Evolutionary conservation across 64 coral and sea anemone genomes (phyloP), one percentile per base, ranked within the genome.

Genomic region (Cladopsammia gracilis): DNA sequence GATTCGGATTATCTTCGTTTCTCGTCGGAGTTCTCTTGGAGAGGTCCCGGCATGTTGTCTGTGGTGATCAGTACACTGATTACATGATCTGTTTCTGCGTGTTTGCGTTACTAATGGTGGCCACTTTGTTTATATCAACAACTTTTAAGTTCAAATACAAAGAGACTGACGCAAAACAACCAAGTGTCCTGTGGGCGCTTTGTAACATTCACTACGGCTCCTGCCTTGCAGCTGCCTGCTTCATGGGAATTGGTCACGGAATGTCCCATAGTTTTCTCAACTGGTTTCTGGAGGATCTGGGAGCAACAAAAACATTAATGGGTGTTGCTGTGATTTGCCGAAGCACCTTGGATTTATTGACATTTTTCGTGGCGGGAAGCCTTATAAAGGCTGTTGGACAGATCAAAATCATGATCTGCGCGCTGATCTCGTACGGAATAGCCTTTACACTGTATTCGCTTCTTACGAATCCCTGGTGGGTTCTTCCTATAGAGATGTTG

Each of bases 211-310:
- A 99, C 24, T 99, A 99, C 64, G 91, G 95, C 10, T 99, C 98
- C 7, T 99, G 91, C 25, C 77, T 99, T 51, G 86, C 82, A 11
- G 98, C 94, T 20, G 98, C 95, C 13, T 99, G 98, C 54, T 92
- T 94, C 70, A 99, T 99, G 98, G 98, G 98, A 49, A 88, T 99
- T 20, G 89, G 90, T 73, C 90, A 96, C 25, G 94, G 98, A 34
- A 96, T 99, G 91, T 90, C 86, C 56, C 98, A 99, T 89, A 99
- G 96, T 69, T 99, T 99, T 60, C 86, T 99, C 43, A 94, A 87
- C 26, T 99, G 98, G 98, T 99, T 99, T 78, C 58, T 99, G 22
- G 98, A 99, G 24, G 98, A 99, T 51, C 84, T 99, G 24, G 98
- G 98, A 65, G 98, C 90, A 4, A 96, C 82, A 56, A 99, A 99